Evolutionary conservation across 2,888 invertebrate species (phyloP), one percentile per base, ranked within the genome.

Genomic region (Parnassius smintheus): DNA sequence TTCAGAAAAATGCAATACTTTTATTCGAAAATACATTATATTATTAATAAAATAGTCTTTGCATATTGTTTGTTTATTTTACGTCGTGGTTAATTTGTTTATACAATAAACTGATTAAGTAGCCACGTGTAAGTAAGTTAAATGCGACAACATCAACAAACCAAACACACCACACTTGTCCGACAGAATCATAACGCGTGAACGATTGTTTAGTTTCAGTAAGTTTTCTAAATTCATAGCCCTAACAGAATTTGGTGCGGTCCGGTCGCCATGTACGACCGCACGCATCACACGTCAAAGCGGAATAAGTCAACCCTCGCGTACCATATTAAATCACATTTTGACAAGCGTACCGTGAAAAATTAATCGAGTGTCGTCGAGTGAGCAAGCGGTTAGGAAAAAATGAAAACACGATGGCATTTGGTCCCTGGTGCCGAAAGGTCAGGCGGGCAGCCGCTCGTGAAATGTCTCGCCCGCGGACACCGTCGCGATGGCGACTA

Each of bases 271-370:
- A 69, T 62, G 70, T 70, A 56, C 62, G 68, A 67, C 66, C 75
- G 75, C 83, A 84, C 80, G 82, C 85, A 82, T 82, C 82, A 75
- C 78, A 84, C 85, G 85, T 89, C 89, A 90, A 89, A 91, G 90
- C 83, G 73, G 74, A 72, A 70, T 76, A 73, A 77, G 74, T 74
- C 78, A 75, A 80, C 86, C 86, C 86, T 80, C 76, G 78, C 81
- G 78, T 73, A 75, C 81, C 78, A 81, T 86, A 88, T 89, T 86
- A 88, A 91, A 91, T 91, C 91, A 89, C 86, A 87, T 91, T 89
- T 90, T 91, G 90, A 91, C 91, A 91, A 88, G 89, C 88, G 90
- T 88, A 88, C 90, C 91, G 86, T 91, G 91, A 87, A 90, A 86
- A 91, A 91, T 90, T 91, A 90, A 91, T 91, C 91, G 88, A 89